Evolutionary conservation across 2,113 vertebrate genomes (phyloP), one percentile per base, ranked within the genome.

Genomic region (Danionella cerebrum): DNA sequence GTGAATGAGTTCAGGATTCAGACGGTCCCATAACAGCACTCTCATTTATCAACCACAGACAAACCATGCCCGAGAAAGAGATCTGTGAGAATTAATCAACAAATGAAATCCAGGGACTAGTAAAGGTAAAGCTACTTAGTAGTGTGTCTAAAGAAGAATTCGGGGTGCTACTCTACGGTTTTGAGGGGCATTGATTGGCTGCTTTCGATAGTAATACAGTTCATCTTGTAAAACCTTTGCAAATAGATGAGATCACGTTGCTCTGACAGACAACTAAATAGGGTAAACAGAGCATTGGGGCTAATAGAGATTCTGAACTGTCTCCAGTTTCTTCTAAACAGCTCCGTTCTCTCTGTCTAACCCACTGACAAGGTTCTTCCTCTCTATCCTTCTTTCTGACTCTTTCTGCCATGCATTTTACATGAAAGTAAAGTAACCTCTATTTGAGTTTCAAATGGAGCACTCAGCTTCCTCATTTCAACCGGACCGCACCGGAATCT

Each of bases 401-500:
- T 24, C 41, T 48, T 21, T 18, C 42, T 48, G 8, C 42, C 59
- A 63, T 48, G 31, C 27, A 63, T 48, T 63, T 63, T 48, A 35
- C 59, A 63, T 48, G 42, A 63, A 47, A 63, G 42, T 48, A 63
- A 48, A 63, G 42, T 63, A 63, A 35, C 4, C 19, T 2, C 44
- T 36, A 19, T 63, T 63, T 63, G 59, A 48, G 59, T 63, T 63
- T 63, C 33, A 57, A 38, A 57, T 57, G 21, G 53, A 57, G 19
- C 53, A 38, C 53, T 57, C 59, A 24, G 42, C 29, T 35, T 29
- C 48, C 48, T 63, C 10, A 48, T 63, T 29, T 63, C 19, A 1
- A 33, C 48, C 48, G 36, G 42, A 63, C 39, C 25, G 18, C 62
- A 36, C 36, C 36, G 57, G 42, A 48, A 31, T 71, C 60, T 70